A percentile compares a stretch with the other conserved stretches of the same genome.
These are phyloP conservation scores for Oligia strigilis DNA, from an alignment of 2,888 invertebrate species.

Conservation along the genomic window DNA sequence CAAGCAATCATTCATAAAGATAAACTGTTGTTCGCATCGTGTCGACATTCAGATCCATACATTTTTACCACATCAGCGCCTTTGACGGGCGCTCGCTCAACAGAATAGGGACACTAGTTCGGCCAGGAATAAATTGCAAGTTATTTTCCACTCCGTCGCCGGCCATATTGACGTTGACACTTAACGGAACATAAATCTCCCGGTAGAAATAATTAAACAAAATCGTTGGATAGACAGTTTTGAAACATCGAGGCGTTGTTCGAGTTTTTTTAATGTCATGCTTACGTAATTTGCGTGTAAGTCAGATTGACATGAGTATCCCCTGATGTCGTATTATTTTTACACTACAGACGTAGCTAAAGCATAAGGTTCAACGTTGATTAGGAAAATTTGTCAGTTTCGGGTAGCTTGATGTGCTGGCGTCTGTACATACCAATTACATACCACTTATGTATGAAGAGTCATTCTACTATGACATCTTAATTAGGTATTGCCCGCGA, in stretches of 20 bases:
- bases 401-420: too few relatives aligned
- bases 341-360: not conserved
- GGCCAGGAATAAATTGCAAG: slow-evolving; percentile 82
- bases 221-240: slow-evolving; percentile 74
- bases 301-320: not conserved
- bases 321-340: not conserved
- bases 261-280: slow-evolving; percentile 15
- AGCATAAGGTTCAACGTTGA: too few relatives aligned
- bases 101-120: slow-evolving; percentile 71
- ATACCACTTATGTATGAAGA: not conserved
- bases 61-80: slow-evolving; percentile 62
- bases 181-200: slow-evolving; percentile 84
- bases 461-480: not conserved
- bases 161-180: slow-evolving; percentile 86
- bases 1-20: slow-evolving; percentile 59
- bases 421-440: not conserved
- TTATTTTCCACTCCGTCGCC: slow-evolving; percentile 86
- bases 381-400: too few relatives aligned
- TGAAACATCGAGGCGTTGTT: slow-evolving; percentile 63
- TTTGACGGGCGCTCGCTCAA: slow-evolving; percentile 52
- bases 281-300: slow-evolving; percentile 15
- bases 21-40: slow-evolving; percentile 53
- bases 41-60: slow-evolving; percentile 55
- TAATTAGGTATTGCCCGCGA: not conserved
- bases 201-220: slow-evolving; percentile 82